phyloP scores from a whole-genome alignment of 2,888 invertebrate species.

The Endotricha flammealis region DNA sequence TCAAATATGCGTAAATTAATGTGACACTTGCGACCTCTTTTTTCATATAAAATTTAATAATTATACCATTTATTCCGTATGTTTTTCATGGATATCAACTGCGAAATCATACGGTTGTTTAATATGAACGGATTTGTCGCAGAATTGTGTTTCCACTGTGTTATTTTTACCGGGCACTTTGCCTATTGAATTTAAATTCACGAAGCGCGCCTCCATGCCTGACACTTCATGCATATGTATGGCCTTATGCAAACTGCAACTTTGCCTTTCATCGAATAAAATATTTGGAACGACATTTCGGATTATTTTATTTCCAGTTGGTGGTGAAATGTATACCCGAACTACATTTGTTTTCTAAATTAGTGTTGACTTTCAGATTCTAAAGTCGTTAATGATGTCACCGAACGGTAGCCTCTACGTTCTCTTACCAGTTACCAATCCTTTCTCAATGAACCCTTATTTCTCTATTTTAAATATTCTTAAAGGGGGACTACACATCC shows the following conservation, averaged over 20 bases:
- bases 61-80: conserved; percentile 1
- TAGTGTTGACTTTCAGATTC: no score
- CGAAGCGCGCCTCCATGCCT: conserved; percentile 44
- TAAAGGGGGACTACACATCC: no score
- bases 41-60: conserved; percentile 2
- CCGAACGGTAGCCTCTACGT: no score
- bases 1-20: no score
- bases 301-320: neutral
- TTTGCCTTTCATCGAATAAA: conserved; percentile 57
- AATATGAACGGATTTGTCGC: conserved; percentile 51
- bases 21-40: neutral
- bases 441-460: no score
- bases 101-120: conserved; percentile 33
- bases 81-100: neutral
- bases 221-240: conserved; percentile 66
- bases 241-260: conserved; percentile 63
- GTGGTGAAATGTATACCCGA: no score
- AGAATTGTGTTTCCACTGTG: conserved; percentile 46
- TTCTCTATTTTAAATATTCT: no score
- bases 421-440: no score
- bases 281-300: conserved; percentile 35
- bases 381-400: no score
- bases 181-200: conserved; percentile 62
- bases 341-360: no score
- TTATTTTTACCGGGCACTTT: conserved; percentile 53